Base-by-base conservation (phyloP, 2,888 invertebrate genomes). In the Megaustenia siamemsis region DNA sequence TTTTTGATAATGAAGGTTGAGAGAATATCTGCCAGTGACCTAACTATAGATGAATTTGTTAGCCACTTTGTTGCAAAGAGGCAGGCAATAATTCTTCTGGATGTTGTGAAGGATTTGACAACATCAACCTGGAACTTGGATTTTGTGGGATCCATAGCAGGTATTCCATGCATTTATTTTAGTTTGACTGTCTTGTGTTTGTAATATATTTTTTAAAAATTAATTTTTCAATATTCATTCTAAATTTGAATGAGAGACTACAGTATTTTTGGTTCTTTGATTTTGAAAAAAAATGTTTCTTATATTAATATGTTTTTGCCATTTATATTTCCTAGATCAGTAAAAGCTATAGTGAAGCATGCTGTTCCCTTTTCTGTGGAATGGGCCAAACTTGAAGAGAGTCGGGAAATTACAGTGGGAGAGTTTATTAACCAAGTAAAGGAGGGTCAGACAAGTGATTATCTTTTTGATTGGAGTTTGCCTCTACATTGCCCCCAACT, bases 391-490 rank as follows among this genome's bases (percentile, higher is more conserved):
- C 88, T 92, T 8, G 92, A 92, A 83, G 88, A 90, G 40, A 85
- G 88, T 24, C 81, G 85, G 38, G 84, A 81, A 24, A 86, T 86
- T 12, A 90, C 86, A 6, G 89, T 92, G 35, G 87, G 87, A 78
- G 88, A 89, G 21, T 90, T 90, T 77, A 88, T 92, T 6, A 73
- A 87, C 32, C 69, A 80, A 40, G 75, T 90, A 32, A 80, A 86
- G 49, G 40, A 76, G 28, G 68, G 60, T 18, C 69, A 86, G 63
- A 77, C 83, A 18, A 66, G 60, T 15, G 85, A 89, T 60, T 93
- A 92, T 86, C 88, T 93, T 73, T 93, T 93, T 90, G 93, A 93
- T 86, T 93, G 93, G 93, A 92, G 91, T 82, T 86, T 93, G 60
- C 93, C 93, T 1, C 69, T 90, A 56, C 89, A 93, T 84, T 92